Evolutionary conservation across 2,888 invertebrate species (phyloP).

Genomic region (Ashinkailepas kermadecensis): DNA sequence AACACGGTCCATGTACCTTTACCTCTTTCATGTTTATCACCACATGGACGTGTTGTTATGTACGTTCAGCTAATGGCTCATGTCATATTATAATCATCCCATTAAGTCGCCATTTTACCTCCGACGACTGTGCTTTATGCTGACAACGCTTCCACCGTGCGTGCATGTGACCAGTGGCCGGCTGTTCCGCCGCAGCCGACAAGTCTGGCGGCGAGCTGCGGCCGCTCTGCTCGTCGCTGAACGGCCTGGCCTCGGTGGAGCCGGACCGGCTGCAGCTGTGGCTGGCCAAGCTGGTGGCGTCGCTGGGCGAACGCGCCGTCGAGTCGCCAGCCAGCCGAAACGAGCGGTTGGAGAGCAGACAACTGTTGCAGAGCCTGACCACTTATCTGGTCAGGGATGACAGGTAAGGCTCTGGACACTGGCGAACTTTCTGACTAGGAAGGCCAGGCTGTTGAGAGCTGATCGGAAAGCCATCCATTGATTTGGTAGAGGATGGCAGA

Average conservation of each 20-base stretch:
- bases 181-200: background rate
- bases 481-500: no score
- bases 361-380: conserved; percentile 29
- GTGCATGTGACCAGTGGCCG: no score
- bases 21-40: no score
- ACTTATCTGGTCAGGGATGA: conserved; percentile 27
- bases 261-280: conserved; percentile 53
- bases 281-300: conserved; percentile 37
- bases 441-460: no score
- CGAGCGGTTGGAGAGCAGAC: conserved; percentile 37
- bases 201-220: conserved; percentile 11
- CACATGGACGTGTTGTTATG: no score
- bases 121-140: no score
- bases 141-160: no score
- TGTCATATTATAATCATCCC: no score
- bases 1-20: no score
- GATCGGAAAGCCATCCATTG: no score
- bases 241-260: conserved; percentile 58
- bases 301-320: conserved; percentile 45
- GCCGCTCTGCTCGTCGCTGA: conserved; percentile 57
- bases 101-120: no score
- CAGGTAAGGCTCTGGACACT: background rate
- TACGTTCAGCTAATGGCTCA: no score
- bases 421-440: conserved; percentile 25
- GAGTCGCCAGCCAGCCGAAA: conserved; percentile 36